Evolutionary conservation across 2,888 invertebrate genomes (phyloP).

Genomic region (Tinea semifulvella): DNA sequence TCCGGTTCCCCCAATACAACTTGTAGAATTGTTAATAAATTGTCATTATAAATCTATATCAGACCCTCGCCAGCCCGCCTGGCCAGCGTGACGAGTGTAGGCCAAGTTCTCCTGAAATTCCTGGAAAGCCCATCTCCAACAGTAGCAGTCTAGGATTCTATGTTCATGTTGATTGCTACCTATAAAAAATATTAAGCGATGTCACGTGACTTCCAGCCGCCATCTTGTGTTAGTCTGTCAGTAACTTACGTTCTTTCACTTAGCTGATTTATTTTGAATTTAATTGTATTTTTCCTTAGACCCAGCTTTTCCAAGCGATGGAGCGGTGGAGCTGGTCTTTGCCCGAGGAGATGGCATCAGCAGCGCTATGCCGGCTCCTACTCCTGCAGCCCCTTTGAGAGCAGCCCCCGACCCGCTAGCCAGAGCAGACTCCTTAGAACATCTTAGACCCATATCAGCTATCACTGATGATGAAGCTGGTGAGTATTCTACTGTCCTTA

Average conservation of each 20-base stretch:
- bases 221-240: constrained; percentile 86
- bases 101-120: too few relatives aligned
- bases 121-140: constrained; percentile 89
- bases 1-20: too few relatives aligned
- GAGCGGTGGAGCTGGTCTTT: constrained; percentile 86
- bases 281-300: too few relatives aligned
- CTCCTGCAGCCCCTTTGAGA: constrained; percentile 75
- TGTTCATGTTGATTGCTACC: background rate
- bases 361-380: constrained; percentile 72
- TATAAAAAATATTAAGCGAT: background rate
- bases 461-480: constrained; percentile 56
- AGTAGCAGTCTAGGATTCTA: constrained; percentile 79
- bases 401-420: constrained; percentile 77
- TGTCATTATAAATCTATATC: constrained; percentile 82
- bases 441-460: constrained; percentile 50
- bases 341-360: constrained; percentile 62
- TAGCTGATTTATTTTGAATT: too few relatives aligned
- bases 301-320: constrained; percentile 82
- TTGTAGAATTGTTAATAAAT: too few relatives aligned
- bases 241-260: too few relatives aligned
- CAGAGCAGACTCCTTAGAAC: constrained; percentile 81
- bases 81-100: too few relatives aligned
- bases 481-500: too few relatives aligned
- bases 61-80: constrained; percentile 88
- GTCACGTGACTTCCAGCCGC: constrained; percentile 32